These are phyloP conservation scores for Malaclemys terrapin DNA, from an alignment of 2,113 vertebrate species.

Conservation along the genomic window DNA sequence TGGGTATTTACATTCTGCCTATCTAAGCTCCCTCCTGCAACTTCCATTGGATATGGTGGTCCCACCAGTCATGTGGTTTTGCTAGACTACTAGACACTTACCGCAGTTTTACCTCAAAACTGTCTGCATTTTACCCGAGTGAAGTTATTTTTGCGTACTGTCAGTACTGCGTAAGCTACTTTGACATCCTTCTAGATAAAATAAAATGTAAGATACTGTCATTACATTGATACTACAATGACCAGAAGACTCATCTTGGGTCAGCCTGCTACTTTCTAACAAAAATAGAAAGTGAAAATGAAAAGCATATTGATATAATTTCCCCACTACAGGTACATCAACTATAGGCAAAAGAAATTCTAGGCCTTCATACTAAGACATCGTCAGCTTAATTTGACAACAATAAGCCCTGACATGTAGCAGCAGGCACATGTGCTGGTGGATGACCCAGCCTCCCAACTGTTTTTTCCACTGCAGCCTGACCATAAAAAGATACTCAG, in stretches of 20 bases:
- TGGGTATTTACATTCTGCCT: background rate
- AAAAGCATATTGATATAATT: background rate
- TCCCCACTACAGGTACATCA: background rate
- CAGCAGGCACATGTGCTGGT: constrained; percentile 29
- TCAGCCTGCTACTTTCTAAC: background rate
- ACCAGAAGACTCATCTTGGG: background rate
- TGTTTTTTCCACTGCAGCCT: background rate
- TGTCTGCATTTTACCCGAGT: background rate
- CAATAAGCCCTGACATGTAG: constrained; percentile 48
- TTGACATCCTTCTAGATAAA: background rate
- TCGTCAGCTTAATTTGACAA: constrained; percentile 19
- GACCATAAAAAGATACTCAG: background rate
- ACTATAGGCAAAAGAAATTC: background rate
- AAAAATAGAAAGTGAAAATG: background rate
- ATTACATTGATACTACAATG: background rate
- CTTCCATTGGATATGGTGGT: background rate
- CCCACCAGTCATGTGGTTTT: background rate
- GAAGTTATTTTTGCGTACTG: background rate
- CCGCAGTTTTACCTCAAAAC: background rate
- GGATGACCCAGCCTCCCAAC: constrained; percentile 30
- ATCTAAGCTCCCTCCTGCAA: background rate
- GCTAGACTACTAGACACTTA: background rate
- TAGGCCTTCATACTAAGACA: constrained; percentile 46
- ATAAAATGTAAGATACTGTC: background rate
- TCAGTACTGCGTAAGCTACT: background rate